These are phyloP conservation scores for Mylabris phalerata DNA, from an alignment of 1,140 invertebrate species.

Conservation along the genomic window DNA sequence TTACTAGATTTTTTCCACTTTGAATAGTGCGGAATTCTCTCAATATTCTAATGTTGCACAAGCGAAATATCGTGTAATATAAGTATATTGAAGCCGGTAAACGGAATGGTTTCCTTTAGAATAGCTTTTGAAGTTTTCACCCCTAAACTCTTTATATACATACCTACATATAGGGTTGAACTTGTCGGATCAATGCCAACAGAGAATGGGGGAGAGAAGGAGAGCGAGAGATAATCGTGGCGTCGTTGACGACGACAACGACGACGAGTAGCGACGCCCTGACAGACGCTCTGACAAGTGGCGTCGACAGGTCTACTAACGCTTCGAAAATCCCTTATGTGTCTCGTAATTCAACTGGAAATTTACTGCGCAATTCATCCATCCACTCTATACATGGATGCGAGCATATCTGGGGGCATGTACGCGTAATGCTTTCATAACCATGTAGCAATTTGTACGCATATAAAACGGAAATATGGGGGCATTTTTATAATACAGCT, in stretches of 20 bases:
- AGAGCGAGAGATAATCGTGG: no score
- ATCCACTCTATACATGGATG: neutral
- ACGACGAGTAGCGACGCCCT: constrained; percentile 7
- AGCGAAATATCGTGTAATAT: neutral
- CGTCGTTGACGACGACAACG: neutral
- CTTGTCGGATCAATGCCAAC: constrained; percentile 11
- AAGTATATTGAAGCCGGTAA: constrained; percentile 14
- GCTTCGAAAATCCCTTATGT: constrained; percentile 14
- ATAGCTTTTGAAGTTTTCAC: constrained; percentile 13
- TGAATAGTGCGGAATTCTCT: no score
- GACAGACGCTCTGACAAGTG: constrained; percentile 16
- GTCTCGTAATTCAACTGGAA: constrained; percentile 15
- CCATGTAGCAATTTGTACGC: no score
- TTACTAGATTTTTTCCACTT: no score
- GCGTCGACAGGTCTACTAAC: constrained; percentile 15
- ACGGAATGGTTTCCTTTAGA: constrained; percentile 10
- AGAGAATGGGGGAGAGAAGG: no score
- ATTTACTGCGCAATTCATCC: constrained; percentile 14
- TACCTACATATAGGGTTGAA: neutral
- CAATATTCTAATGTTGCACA: no score
- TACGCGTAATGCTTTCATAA: no score
- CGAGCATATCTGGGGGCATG: neutral
- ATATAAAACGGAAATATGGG: no score
- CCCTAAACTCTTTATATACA: no score
- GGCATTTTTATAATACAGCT: no score